Percentiles rank a stretch among this genome's conserved stretches.
These are phyloP conservation scores for Yasuhikotakia modesta DNA, from an alignment of 2,797 vertebrate species.

Conservation along the genomic window DNA sequence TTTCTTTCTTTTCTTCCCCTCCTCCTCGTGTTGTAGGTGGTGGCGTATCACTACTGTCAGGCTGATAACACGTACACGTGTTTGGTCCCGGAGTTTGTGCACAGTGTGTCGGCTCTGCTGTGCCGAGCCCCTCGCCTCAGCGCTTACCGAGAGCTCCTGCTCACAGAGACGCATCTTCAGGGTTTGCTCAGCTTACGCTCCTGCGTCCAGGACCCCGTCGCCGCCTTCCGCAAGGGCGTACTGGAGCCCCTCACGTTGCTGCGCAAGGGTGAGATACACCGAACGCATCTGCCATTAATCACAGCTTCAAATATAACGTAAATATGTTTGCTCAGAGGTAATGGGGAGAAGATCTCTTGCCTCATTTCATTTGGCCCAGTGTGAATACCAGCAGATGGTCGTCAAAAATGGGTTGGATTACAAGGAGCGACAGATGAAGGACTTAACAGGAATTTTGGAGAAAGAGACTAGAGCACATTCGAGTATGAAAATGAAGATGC, in stretches of 20 bases:
- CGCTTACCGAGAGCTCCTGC: conserved; percentile 88
- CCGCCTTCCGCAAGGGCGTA: conserved; percentile 88
- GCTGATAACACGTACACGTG: conserved; percentile 98
- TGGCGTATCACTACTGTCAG: conserved; percentile 98
- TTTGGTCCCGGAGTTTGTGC: conserved; percentile 95
- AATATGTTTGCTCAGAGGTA: conserved; percentile 40
- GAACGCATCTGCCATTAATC: conserved; percentile 15
- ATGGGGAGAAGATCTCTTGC: conserved; percentile 33
- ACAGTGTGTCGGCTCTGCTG: conserved; percentile 92
- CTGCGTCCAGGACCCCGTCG: conserved; percentile 94
- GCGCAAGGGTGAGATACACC: conserved; percentile 81
- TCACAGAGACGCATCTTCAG: conserved; percentile 88
- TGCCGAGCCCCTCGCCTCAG: conserved; percentile 85
- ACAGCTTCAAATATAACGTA: conserved; percentile 28
- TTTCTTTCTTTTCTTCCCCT: not conserved
- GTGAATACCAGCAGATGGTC: conserved; percentile 38
- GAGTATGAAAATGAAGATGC: conserved; percentile 28
- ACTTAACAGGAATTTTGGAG: conserved; percentile 46
- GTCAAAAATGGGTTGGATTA: conserved; percentile 41
- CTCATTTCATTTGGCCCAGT: conserved; percentile 37
- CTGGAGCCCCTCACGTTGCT: conserved; percentile 87
- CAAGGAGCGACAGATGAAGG: conserved; percentile 47
- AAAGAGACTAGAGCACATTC: conserved; percentile 29
- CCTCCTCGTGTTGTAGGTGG: conserved; percentile 77
- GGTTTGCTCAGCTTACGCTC: conserved; percentile 93